These are phyloP conservation scores for Salarias fasciatus DNA, from an alignment of 2,797 vertebrate species.

Conservation along the genomic window DNA sequence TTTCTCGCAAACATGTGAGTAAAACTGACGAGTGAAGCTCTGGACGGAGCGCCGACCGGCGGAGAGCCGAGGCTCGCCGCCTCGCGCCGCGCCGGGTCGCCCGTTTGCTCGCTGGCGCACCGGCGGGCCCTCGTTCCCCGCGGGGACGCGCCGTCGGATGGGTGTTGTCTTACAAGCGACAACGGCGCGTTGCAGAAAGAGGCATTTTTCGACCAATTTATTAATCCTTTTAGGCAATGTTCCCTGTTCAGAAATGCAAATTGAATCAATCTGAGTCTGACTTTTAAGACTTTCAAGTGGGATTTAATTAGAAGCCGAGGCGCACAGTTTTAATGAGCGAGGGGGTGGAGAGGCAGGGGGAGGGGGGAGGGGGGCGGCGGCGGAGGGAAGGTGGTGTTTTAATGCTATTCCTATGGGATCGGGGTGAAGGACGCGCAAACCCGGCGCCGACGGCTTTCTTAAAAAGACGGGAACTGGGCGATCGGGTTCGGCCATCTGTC, in stretches of 20 bases:
- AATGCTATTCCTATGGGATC: conserved; percentile 77
- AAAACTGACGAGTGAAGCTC: conserved; percentile 58
- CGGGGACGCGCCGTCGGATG: conserved; percentile 46
- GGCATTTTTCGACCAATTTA: conserved; percentile 83
- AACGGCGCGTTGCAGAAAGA: conserved; percentile 80
- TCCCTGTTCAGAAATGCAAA: conserved; percentile 88
- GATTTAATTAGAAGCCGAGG: conserved; percentile 87
- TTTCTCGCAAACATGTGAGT: conserved; percentile 62
- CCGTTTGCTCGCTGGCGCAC: too few relatives aligned
- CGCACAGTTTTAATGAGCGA: conserved; percentile 86
- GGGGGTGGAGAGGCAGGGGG: conserved; percentile 74
- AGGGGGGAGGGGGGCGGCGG: conserved; percentile 47
- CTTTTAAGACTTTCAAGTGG: conserved; percentile 89
- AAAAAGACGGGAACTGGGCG: conserved; percentile 49
- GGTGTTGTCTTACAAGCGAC: conserved; percentile 79
- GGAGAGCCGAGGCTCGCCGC: too few relatives aligned
- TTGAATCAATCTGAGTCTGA: conserved; percentile 88
- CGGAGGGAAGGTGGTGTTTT: conserved; percentile 57
- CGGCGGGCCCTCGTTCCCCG: background rate
- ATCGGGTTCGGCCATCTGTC: conserved; percentile 60
- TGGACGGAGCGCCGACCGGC: conserved; percentile 26
- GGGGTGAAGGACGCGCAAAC: conserved; percentile 77
- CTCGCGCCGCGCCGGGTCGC: too few relatives aligned
- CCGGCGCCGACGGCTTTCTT: conserved; percentile 62
- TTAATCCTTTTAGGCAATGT: conserved; percentile 88